Percentiles rank a stretch among this genome's conserved stretches.
These are phyloP conservation scores for Phytoseiulus persimilis DNA, from an alignment of 2,888 invertebrate genomes.

Conservation along the genomic window DNA sequence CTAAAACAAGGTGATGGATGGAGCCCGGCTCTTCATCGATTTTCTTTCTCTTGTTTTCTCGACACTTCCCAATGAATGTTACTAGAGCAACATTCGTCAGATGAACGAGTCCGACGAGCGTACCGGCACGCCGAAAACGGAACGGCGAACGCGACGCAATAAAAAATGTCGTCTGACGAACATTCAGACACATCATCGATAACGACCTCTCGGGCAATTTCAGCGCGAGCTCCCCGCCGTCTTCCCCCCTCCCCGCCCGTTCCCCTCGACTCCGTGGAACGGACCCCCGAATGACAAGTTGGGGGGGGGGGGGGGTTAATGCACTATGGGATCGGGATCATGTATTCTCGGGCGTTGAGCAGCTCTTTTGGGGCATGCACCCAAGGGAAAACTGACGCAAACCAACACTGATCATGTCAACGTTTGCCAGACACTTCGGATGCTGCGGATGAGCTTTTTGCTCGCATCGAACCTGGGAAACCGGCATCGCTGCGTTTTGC, in stretches of 20 bases:
- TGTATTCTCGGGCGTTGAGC: no score
- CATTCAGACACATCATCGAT: neutral
- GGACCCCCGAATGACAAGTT: no score
- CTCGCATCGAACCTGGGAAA: neutral
- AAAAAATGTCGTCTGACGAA: neutral
- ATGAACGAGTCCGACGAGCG: neutral
- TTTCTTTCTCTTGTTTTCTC: neutral
- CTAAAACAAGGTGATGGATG: neutral
- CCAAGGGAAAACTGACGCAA: no score
- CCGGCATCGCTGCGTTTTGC: no score
- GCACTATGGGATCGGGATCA: no score
- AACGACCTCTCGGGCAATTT: neutral
- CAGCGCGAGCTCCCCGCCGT: neutral
- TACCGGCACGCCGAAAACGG: neutral
- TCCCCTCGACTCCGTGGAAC: neutral
- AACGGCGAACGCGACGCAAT: neutral
- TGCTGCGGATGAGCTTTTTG: no score
- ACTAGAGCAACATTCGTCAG: neutral
- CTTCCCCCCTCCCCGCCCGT: neutral
- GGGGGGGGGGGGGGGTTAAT: no score
- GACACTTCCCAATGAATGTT: neutral
- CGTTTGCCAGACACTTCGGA: no score
- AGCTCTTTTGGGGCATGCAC: no score
- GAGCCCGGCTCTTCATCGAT: neutral
- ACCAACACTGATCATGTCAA: no score